Conservation (phyloP, 2,113 vertebrate genomes). For the Martes martes region DNA sequence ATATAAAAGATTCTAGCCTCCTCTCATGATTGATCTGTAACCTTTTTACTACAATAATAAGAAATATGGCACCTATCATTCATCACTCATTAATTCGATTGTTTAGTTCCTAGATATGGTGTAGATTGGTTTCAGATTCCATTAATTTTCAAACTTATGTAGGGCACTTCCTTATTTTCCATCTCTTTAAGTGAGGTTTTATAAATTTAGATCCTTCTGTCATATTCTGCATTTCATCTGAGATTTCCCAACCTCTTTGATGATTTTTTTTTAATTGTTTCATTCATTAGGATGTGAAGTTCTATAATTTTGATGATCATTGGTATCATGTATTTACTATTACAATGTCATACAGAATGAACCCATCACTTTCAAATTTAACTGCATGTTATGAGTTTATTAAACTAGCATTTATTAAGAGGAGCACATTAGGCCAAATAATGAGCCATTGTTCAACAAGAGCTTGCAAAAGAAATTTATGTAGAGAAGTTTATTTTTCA, state of each 20-base stretch:
- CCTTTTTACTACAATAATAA: not conserved
- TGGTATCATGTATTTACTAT: not conserved
- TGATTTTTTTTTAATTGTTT: not conserved
- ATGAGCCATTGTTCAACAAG: not conserved
- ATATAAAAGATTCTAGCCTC: not conserved
- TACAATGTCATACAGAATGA: not conserved
- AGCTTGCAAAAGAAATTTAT: not conserved
- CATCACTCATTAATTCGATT: not conserved
- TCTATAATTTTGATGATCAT: not conserved
- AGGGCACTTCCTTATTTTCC: not conserved
- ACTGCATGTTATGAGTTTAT: not conserved
- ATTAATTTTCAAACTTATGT: not conserved
- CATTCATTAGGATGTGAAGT: not conserved
- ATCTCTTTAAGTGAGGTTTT: not conserved
- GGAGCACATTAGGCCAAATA: not conserved
- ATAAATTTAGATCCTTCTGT: not conserved
- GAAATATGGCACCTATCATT: not conserved
- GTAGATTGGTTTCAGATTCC: not conserved
- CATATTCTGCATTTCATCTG: not conserved
- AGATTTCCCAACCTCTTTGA: not conserved
- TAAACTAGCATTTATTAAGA: not conserved
- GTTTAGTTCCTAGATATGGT: not conserved
- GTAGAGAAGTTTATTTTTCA: not conserved
- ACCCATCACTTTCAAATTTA: not conserved
- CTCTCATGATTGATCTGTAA: not conserved